Evolutionary conservation across 35 echinoderm and acorn worm species (phyloP), one percentile per base, ranked within the genome.

Genomic region (Patiria miniata): DNA sequence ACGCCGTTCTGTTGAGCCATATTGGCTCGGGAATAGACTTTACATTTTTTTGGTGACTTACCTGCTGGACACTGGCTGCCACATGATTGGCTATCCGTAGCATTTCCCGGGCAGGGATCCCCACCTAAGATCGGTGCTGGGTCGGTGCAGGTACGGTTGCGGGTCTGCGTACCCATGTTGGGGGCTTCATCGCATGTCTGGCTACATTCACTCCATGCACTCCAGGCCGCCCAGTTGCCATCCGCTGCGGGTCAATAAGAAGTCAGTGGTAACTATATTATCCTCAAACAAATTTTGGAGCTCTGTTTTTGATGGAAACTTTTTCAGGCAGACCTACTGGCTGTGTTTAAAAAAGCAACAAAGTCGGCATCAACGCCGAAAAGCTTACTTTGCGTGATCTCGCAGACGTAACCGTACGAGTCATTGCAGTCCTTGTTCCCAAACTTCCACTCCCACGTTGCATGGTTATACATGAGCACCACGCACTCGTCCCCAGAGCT

Each of bases 51-150:
- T n/a, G n/a, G n/a, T n/a, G n/a, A n/a, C n/a, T n/a, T n/a, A 94
- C 92, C 88, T 52, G 92, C 82, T 50, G 92, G 87, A 34, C 92
- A 94, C 53, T 86, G 87, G 18, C 59, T 32, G 17, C 92, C 92
- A 78, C 92, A 94, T 0, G 77, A 82, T n/a, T 85, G 44, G 17
- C 42, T 68, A 77, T 86, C 88, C 37, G 92, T 94, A 26, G 19
- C 39, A 51, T 94, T 94, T 15, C 92, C 92, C 26, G 14, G 73
- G 82, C 92, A 94, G 81, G 86, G 85, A 52, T 76, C 42, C 19
- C 92, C 92, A 14, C 84, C 87, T n/a, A 94, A 82, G 56, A 94
- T 94, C 1, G 92, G 92, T 51, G 92, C 92, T 32, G 92, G 92
- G 76, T 94, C 80, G 30, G 83, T 57, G 38, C 92, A 94, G 36